Conservation (phyloP, 1,140 invertebrate genomes). For the Aphis craccivora region DNA sequence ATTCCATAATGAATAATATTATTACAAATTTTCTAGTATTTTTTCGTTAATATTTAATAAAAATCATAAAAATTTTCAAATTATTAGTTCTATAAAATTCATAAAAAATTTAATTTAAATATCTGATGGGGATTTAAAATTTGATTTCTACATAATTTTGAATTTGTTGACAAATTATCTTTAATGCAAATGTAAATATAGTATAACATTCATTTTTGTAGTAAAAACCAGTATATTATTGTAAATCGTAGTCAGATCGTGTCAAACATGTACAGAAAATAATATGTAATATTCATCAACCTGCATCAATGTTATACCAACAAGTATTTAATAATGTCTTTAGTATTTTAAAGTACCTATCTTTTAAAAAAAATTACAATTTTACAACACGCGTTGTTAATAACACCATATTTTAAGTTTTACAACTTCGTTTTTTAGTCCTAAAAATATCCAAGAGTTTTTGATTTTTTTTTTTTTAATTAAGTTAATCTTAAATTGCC, state of each 20-base stretch:
- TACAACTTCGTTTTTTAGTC: too few species aligned
- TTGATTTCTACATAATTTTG: background rate
- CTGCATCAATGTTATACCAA: too few species aligned
- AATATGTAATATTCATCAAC: too few species aligned
- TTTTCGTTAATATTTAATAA: background rate
- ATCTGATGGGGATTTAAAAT: background rate
- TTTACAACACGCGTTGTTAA: too few species aligned
- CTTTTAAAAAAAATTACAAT: too few species aligned
- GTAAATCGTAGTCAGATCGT: too few species aligned
- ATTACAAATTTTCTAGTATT: background rate
- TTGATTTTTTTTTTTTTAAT: background rate
- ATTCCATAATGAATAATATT: background rate
- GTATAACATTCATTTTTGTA: background rate
- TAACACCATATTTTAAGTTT: too few species aligned
- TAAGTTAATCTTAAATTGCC: background rate
- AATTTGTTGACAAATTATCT: background rate
- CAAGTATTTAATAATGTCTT: too few species aligned
- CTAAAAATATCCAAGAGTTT: background rate
- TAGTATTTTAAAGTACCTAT: too few species aligned
- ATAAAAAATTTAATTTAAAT: background rate
- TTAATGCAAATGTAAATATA: background rate
- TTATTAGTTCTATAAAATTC: background rate
- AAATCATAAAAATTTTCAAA: background rate
- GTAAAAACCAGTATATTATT: background rate
- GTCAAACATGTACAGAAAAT: too few species aligned